Conservation (phyloP, 2,113 vertebrate species). For the Dicrurus megarhynchus region DNA sequence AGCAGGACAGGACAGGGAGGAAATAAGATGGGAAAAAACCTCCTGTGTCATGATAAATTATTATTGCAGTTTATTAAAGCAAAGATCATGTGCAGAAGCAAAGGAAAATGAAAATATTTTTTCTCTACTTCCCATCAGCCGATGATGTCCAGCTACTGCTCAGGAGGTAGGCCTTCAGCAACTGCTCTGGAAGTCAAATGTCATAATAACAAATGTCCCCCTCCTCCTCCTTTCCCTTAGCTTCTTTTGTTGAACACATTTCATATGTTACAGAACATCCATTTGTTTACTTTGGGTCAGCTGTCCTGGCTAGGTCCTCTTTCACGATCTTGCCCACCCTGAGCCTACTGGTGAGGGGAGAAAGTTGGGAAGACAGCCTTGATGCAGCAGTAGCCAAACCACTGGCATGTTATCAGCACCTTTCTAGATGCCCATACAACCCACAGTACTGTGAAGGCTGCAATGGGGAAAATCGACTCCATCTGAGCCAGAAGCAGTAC, state of each 20-base stretch:
- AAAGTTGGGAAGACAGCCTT: background rate
- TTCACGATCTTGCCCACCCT: background rate
- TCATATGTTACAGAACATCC: rapidly evolving
- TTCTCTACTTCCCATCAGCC: background rate
- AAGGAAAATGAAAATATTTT: background rate
- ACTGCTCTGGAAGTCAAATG: background rate
- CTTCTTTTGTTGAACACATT: background rate
- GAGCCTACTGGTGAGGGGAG: background rate
- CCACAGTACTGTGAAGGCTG: background rate
- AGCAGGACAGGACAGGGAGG: background rate
- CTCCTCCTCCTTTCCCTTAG: background rate
- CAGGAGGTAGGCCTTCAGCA: background rate
- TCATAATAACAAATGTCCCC: background rate
- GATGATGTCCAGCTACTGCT: background rate
- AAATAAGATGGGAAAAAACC: background rate
- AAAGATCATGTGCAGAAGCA: background rate
- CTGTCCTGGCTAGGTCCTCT: background rate
- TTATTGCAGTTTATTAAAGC: background rate
- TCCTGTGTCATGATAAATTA: background rate
- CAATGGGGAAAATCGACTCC: background rate
- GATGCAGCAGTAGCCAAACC: background rate
- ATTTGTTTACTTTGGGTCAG: background rate
- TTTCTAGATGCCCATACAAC: background rate
- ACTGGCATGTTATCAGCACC: background rate
- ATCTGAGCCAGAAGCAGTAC: background rate